These are phyloP conservation scores for Chiridota heheva DNA, from an alignment of 35 echinoderm and acorn worm genomes.

Conservation along the genomic window DNA sequence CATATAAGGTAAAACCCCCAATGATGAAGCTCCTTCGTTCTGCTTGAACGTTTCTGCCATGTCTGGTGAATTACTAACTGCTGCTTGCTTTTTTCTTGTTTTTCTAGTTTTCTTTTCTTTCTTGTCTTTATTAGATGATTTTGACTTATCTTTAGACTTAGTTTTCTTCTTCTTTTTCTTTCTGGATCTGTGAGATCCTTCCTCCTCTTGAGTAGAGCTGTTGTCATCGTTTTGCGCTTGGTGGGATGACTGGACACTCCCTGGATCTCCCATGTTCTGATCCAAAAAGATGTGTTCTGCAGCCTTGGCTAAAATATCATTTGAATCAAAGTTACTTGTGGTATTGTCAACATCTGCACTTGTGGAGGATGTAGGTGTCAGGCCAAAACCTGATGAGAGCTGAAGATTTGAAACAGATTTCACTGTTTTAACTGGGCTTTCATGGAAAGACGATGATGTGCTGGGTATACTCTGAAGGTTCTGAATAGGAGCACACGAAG, in stretches of 20 bases:
- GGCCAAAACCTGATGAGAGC: no score
- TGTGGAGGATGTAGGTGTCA: no score
- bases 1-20: no score
- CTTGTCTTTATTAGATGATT: slow-evolving; percentile 38
- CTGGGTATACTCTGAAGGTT: no score
- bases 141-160: slow-evolving; percentile 27
- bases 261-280: neutral
- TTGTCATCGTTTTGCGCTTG: slow-evolving; percentile 1
- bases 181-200: slow-evolving; percentile 17
- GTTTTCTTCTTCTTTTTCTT: slow-evolving; percentile 41
- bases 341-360: no score
- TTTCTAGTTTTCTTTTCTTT: slow-evolving; percentile 22
- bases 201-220: slow-evolving; percentile 36
- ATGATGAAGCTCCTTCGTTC: no score
- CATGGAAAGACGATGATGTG: no score
- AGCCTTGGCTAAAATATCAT: slow-evolving; percentile 47
- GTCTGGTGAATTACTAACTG: no score
- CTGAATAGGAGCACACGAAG: no score
- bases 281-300: slow-evolving; percentile 44
- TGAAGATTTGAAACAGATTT: no score
- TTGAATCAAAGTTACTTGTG: neutral
- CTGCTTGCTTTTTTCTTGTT: slow-evolving; percentile 1
- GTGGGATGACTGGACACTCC: neutral
- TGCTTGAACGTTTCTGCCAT: no score
- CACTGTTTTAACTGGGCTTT: no score